Evolutionary conservation across 2,113 vertebrate genomes (phyloP).

Genomic region (Alethe castanea): DNA sequence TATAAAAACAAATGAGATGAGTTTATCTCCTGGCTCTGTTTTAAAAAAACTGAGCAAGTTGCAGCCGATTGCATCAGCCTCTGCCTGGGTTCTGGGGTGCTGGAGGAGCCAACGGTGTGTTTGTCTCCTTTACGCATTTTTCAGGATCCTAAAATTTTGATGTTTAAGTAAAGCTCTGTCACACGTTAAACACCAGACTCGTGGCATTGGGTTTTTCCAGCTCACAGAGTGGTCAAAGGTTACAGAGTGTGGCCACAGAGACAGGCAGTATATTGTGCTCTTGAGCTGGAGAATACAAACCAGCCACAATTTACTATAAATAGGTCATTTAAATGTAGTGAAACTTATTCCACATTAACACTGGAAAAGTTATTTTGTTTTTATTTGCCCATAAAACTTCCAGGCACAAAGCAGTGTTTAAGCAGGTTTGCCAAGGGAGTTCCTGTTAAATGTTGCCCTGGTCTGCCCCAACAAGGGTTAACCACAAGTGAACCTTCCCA

Average conservation of each 20-base stretch:
- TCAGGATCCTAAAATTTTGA: background rate
- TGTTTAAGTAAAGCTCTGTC: background rate
- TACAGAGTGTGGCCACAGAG: rapidly evolving
- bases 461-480: background rate
- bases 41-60: background rate
- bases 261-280: background rate
- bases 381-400: background rate
- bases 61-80: constrained; percentile 19
- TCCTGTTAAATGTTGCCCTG: background rate
- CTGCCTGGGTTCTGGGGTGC: background rate
- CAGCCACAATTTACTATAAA: background rate
- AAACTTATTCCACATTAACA: background rate
- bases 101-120: background rate
- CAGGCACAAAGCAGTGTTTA: background rate
- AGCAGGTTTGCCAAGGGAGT: background rate
- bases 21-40: background rate
- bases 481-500: background rate
- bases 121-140: background rate
- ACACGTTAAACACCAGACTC: background rate
- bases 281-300: background rate
- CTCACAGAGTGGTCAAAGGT: background rate
- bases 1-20: background rate
- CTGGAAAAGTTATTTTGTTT: background rate
- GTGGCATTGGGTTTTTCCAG: background rate
- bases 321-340: background rate